Evolutionary conservation across 2,888 invertebrate species (phyloP), one percentile per base, ranked within the genome.

Genomic region (Hirtodrosophila histrioides): DNA sequence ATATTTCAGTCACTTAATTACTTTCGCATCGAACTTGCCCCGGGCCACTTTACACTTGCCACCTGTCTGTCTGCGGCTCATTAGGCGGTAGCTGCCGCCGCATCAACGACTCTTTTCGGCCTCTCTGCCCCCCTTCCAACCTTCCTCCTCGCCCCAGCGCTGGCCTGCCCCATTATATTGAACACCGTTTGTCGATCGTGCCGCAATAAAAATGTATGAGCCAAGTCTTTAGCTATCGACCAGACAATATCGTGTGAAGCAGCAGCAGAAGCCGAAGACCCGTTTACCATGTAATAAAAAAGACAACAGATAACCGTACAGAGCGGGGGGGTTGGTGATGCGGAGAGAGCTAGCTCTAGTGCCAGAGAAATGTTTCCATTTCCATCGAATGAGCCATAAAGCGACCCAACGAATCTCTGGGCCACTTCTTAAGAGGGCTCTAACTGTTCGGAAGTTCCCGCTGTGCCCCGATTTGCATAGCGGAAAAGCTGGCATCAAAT

Each of bases 161-260:
- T 69, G 36, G 49, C 33, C 50, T 60, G 75, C 45, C 57, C 79
- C 66, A 75, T 79, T 81, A 78, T 83, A 82, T 87, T 75, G 83
- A 82, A 85, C 88, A 82, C 79, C 83, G 86, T 87, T 87, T 69
- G 78, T 71, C 73, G 88, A 88, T 84, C 86, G 88, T 84, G 84
- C 70, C 63, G 86, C 84, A 83, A 84, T 84, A 88, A 84, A 84
- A 84, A 83, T 84, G 88, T 84, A 84, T 86, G 88, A 79, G 80
- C 53, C 71, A 65, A 62, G 66, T 65, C 76, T 64, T 73, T 56
- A 69, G 65, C 66, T 88, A 84, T 84, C 88, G 79, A 83, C 37
- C 68, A 57, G 56, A 64, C 68, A 86, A 88, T 73, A 86, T 88
- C 84, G 84, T 86, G 84, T 88, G 84, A 84, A 86, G 86, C 79